phyloP scores from a whole-genome alignment of 1,140 invertebrate genomes.

The Hylaeus volcanicus region DNA sequence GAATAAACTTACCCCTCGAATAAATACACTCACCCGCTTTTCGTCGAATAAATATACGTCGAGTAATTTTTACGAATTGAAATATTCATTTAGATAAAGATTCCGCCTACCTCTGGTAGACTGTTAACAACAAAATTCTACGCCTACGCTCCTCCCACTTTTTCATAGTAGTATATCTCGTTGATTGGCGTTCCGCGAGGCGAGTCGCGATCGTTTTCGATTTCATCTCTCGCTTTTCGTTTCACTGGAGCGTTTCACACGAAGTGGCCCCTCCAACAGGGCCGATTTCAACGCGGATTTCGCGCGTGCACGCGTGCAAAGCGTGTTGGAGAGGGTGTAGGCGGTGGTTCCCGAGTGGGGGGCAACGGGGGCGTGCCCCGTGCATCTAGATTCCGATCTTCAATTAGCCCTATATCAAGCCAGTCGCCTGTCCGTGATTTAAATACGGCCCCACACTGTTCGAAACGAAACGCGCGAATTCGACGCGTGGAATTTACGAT shows the following conservation, averaged over 20 bases:
- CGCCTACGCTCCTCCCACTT: neutral
- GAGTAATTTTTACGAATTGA: too few relatives aligned
- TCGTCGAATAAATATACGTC: too few relatives aligned
- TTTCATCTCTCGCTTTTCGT: neutral
- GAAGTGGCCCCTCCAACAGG: neutral
- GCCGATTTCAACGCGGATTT: slow-evolving; percentile 15
- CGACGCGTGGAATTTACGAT: slow-evolving; percentile 23
- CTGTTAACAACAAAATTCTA: too few relatives aligned
- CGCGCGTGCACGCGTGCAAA: neutral
- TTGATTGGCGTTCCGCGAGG: neutral
- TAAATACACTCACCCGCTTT: too few relatives aligned
- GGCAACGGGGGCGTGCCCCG: slow-evolving; percentile 22
- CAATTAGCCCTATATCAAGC: slow-evolving; percentile 80
- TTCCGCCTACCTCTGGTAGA: too few relatives aligned
- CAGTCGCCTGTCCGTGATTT: slow-evolving; percentile 30
- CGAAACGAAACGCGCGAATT: slow-evolving; percentile 10
- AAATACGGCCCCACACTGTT: slow-evolving; percentile 11
- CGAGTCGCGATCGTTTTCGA: neutral
- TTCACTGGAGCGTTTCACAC: neutral
- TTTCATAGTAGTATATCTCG: neutral
- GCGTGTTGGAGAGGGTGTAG: neutral
- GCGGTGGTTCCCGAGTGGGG: too few relatives aligned
- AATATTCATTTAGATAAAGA: too few relatives aligned
- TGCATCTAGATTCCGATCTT: slow-evolving; percentile 76
- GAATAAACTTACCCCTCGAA: too few relatives aligned